A percentile compares a stretch with the other conserved stretches of the same genome.
Conservation (phyloP, 2,888 invertebrate genomes). For the Osedax fenrisi region DNA sequence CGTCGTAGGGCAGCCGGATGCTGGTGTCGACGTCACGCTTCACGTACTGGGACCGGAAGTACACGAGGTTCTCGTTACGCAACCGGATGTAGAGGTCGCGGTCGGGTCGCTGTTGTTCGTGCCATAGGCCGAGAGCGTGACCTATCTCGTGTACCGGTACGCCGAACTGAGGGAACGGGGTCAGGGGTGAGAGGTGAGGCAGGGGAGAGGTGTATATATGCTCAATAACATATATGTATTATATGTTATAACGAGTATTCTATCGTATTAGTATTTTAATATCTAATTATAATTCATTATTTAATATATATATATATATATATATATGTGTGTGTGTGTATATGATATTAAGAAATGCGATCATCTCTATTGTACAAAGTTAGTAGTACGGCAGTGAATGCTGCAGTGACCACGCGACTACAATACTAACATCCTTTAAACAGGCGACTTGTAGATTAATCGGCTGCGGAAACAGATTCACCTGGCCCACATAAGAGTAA, state of each 20-base stretch:
- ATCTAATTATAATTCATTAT: too few relatives aligned
- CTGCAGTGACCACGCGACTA: too few relatives aligned
- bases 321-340: too few relatives aligned
- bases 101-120: constrained; percentile 20
- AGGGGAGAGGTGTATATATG: too few relatives aligned
- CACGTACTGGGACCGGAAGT: constrained; percentile 17
- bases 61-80: not conserved
- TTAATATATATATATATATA: too few relatives aligned
- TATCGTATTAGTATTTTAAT: too few relatives aligned
- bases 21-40: not conserved
- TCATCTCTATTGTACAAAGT: too few relatives aligned
- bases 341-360: too few relatives aligned
- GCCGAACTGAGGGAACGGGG: constrained; percentile 9
- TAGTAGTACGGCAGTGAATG: too few relatives aligned
- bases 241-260: too few relatives aligned
- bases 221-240: too few relatives aligned
- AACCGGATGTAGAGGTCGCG: constrained; percentile 14
- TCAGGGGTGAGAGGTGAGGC: too few relatives aligned
- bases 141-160: constrained; percentile 18
- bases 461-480: constrained; percentile 5
- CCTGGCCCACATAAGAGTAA: constrained; percentile 13
- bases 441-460: constrained; percentile 10
- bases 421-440: not conserved
- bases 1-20: constrained; percentile 11
- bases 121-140: constrained; percentile 23